Base-by-base conservation (phyloP, 1,140 invertebrate genomes). In the Drosophila kepulauana region DNA sequence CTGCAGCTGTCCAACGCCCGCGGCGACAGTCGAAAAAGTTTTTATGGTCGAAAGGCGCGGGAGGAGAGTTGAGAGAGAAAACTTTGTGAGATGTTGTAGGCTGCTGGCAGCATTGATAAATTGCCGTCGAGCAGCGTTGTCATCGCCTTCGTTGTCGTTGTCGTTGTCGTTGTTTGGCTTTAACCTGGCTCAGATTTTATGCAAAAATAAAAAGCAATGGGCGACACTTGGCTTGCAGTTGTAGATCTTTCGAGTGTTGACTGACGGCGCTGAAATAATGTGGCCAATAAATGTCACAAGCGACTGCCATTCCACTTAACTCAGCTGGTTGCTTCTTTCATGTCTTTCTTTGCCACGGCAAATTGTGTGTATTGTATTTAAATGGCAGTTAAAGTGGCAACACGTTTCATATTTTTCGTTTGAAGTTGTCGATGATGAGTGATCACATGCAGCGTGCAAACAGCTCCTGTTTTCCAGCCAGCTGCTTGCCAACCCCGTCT, bases 341-440 rank as follows among this genome's bases (percentile, higher is more conserved):
- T 89, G 78, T 88, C 66, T 76, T 78, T 66, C 80, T 75, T 65
- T 74, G 57, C 51, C 70, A 56, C 58, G 66, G 84, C 52, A 82
- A 77, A 78, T 79, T 89, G 78, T 88, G 64, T 25, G 20, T 25
- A 25, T 25, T 25, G 20, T 89, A 88, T 88, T 90, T 89, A 90
- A 89, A 89, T 89, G 86, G 81, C 85, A 89, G 85, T 89, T 89
- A 89, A 89, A 89, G 85, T 89, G 85, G 85, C 78, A 89, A 90
- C 85, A 89, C 85, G 85, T 79, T 89, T 89, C 85, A 56, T 64
- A 30, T 65, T 38, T 65, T 38, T 85, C 85, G 85, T 89, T 89
- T 89, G 85, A 89, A 79, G 79, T 87, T 71, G 61, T 65, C 77
- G 61, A 71, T 70, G 75, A 75, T 67, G 73, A 69, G 61, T 73